Evolutionary conservation across 2,113 vertebrate genomes (phyloP).

Genomic region (Herpetotheres cachinnans): DNA sequence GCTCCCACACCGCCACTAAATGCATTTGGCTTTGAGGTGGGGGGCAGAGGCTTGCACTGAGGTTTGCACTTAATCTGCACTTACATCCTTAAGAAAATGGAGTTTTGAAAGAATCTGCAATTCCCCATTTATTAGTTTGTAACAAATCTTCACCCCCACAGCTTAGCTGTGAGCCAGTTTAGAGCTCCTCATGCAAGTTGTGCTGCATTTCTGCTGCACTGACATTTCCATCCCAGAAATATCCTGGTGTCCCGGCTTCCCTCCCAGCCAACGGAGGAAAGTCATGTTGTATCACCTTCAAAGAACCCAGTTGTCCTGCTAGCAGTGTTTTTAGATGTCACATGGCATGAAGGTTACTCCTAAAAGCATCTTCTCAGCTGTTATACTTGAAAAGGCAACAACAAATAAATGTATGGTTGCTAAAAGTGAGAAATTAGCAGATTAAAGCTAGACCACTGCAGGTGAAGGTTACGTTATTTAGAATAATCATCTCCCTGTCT

Average conservation of each 20-base stretch:
- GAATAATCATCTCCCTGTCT: not conserved
- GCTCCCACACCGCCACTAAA: not conserved
- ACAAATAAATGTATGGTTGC: not conserved
- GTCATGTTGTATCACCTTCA: accelerated
- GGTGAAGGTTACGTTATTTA: not conserved
- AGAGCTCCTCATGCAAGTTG: accelerated
- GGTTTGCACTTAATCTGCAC: not conserved
- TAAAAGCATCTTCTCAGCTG: not conserved
- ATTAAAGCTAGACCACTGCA: not conserved
- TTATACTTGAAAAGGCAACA: not conserved
- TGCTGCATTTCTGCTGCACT: not conserved
- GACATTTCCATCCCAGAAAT: not conserved
- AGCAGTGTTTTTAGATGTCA: not conserved
- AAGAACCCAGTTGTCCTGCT: not conserved
- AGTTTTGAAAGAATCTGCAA: not conserved
- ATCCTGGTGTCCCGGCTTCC: not conserved
- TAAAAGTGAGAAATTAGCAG: not conserved
- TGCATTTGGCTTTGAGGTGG: not conserved
- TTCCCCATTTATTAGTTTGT: not conserved
- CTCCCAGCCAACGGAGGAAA: not conserved
- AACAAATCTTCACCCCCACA: not conserved
- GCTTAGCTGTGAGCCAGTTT: not conserved
- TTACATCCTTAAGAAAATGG: not conserved
- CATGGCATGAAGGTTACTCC: not conserved
- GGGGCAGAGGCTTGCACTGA: not conserved